Base-by-base conservation (phyloP, 2,797 vertebrate genomes). In the Lutjanus argentimaculatus region DNA sequence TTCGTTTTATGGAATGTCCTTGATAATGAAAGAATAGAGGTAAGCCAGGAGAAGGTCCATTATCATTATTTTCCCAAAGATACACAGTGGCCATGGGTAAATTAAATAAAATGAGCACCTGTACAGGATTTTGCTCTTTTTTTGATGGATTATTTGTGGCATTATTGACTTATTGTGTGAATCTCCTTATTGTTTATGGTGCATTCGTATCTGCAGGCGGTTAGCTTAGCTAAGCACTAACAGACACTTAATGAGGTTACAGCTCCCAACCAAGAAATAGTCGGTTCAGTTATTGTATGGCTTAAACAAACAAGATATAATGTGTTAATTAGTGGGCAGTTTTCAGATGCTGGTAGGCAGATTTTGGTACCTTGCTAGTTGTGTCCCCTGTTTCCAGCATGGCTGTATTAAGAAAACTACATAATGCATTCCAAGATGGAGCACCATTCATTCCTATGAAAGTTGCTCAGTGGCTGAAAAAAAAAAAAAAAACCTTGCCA, bases 1-100 rank as follows among this genome's bases (percentile, higher is more conserved):
- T 83, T 79, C 0, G 53, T 30, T 62, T 70, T 22, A 67, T 75
- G 25, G 7, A 43, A 67, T 58, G 66, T 81, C 81, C 72, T 87
- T 85, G 56, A 81, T 43, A 55, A 36, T 49, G 36, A n/a, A 55
- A 62, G 55, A 45, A 59, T 2, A 7, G 11, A n/a, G 15, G 15
- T 22, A 36, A 65, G 9, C 1, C 1, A 55, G 12, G 6, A 30
- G 40, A n/a, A 30, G 45, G 14, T 51, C 42, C 30, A 58, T 57
- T 59, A 52, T 59, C 1, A 1, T 52, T 45, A 45, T 73, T 78
- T 48, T 21, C 8, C 1, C 10, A 43, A 16, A 69, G 79, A 76
- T 63, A 25, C 52, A 61, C 63, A 58, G 30, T 36, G 30, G 30
- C 30, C 30, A 36, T 36, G 30, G 30, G 30, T 9, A 52, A 61